These are phyloP conservation scores for Mycteria americana DNA, from an alignment of 2,797 vertebrate species.

Conservation along the genomic window DNA sequence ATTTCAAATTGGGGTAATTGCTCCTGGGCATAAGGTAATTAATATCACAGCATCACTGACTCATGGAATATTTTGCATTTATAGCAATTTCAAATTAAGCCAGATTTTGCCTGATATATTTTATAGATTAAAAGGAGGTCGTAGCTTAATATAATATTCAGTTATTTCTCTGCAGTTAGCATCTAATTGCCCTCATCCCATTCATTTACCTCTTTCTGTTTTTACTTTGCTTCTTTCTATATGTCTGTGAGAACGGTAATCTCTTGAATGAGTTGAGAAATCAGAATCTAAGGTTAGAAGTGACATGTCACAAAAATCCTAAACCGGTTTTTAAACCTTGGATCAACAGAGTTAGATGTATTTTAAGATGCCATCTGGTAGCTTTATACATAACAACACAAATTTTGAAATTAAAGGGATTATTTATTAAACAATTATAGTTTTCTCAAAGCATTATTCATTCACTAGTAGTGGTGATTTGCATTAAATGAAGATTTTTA, in stretches of 20 bases:
- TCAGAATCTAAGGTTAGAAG: slow-evolving; percentile 27
- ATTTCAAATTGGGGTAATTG: background rate
- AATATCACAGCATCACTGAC: background rate
- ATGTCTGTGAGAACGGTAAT: background rate
- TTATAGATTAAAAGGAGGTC: background rate
- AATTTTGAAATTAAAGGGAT: background rate
- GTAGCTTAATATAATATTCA: background rate
- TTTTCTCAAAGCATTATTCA: background rate
- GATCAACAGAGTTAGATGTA: background rate
- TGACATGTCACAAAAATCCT: background rate
- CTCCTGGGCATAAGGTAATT: background rate
- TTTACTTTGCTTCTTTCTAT: slow-evolving; percentile 12
- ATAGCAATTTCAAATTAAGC: background rate
- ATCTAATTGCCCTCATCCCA: background rate
- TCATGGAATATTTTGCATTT: background rate
- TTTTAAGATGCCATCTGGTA: slow-evolving; percentile 51
- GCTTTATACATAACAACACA: background rate
- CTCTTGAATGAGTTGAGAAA: slow-evolving; percentile 19
- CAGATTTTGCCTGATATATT: background rate
- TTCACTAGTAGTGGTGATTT: background rate
- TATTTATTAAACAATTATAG: slow-evolving; percentile 1
- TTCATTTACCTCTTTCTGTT: background rate
- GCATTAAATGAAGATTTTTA: background rate
- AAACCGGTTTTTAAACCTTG: background rate
- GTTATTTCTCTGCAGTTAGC: background rate